Base-by-base conservation (phyloP, 2,888 invertebrate species). In the Drosophila ezoana region DNA sequence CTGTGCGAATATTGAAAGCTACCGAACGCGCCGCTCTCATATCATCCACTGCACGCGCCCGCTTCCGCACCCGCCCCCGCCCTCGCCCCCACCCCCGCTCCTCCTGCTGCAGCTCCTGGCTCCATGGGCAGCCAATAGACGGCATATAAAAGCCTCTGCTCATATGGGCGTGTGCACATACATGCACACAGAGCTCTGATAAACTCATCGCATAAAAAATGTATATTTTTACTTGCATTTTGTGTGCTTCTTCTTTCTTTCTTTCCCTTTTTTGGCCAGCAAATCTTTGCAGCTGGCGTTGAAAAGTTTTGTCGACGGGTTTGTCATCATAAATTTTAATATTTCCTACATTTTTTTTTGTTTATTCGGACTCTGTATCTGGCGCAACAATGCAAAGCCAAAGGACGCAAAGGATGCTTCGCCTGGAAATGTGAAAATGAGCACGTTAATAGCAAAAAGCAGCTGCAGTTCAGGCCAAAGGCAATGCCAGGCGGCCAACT, bases 241-340 rank as follows among this genome's bases (percentile, higher is more conserved):
- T 64, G 59, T 81, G 67, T 65, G 10, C 23, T 68, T 63, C 64
- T 60, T 63, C 60, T 69, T 45, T 41, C 51, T 32, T 28, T 56
- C 53, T 76, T 54, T 64, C 8, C 28, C 2, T 61, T 62, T 64
- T 44, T 52, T 63, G 48, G 56, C 40, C 40, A 11, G 73, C 69
- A 83, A 84, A 84, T 83, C 84, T 79, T 84, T 84, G 83, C 82
- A 83, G 82, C 82, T 87, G 82, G 76, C 87, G 82, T 70, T 87
- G 85, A 87, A 87, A 83, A 83, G 87, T 83, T 76, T 71, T 65
- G 64, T 75, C 75, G 66, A 67, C 76, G 63, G 69, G 68, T 73
- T 88, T 88, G 88, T 84, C 83, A 82, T 84, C 88, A 86, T 83
- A 88, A 82, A 84, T 88, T 84, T 86, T 71, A 63, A 79, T 86